Conservation (phyloP, 92 coral and sea anemone genomes). For the Virgularia gustaviana region DNA sequence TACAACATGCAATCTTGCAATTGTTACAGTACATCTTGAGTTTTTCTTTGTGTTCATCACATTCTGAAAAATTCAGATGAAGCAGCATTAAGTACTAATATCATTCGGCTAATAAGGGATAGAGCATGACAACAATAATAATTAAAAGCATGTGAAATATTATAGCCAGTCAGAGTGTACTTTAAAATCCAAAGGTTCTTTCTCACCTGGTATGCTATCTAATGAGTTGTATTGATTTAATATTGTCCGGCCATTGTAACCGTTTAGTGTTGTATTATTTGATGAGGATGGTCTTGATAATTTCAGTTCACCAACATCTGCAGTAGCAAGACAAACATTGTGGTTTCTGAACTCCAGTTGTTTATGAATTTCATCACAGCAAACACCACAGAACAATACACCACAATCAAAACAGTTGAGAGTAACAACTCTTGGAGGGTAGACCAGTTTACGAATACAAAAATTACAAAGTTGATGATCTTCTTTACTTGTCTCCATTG, state of each 20-base stretch:
- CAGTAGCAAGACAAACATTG: conserved; percentile 67
- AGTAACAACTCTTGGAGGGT: conserved; percentile 88
- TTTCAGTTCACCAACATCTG: too few species aligned
- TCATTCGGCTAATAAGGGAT: too few species aligned
- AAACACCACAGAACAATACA: conserved; percentile 76
- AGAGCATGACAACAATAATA: too few species aligned
- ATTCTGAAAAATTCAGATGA: conserved; percentile 65
- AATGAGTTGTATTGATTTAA: too few species aligned
- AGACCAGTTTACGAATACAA: conserved; percentile 76
- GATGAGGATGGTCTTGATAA: too few species aligned
- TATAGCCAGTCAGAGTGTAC: background rate
- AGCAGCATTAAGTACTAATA: too few species aligned
- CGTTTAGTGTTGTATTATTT: too few species aligned
- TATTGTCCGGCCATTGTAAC: too few species aligned
- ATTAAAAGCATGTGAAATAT: too few species aligned
- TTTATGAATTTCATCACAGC: conserved; percentile 90
- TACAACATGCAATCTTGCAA: conserved; percentile 78
- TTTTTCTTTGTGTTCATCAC: conserved; percentile 75
- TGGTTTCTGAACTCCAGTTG: conserved; percentile 84
- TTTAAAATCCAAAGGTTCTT: background rate
- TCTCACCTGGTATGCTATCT: too few species aligned
- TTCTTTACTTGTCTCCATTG: conserved; percentile 66
- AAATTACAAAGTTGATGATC: conserved; percentile 77
- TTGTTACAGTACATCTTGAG: conserved; percentile 83
- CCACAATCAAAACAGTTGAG: conserved; percentile 83